Base-by-base conservation (phyloP, 37 sponge, comb jelly and placozoan genomes). In the Theonella swinhoei region DNA sequence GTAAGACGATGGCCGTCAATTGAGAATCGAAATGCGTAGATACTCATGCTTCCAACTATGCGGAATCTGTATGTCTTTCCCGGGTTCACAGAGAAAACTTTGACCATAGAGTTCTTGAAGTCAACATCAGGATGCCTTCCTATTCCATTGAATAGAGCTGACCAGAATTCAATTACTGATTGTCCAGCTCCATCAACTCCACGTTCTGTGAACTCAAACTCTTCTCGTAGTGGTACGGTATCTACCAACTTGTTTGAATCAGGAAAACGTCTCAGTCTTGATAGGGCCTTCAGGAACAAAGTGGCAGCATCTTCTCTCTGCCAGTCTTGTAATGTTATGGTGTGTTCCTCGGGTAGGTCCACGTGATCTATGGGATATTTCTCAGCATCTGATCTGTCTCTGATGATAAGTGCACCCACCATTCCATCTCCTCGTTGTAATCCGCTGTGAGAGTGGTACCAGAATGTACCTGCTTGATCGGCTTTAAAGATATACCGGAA, bases 381-480 rank as follows among this genome's bases (percentile, higher is more conserved):
- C 23, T 81, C 70, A 24, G 63, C 39, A 3, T 34, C 42, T 4
- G 29, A 23, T 1, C 39, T 32, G 8, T 79, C 68, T 65, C 32
- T 66, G 37, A 91, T 39, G 62, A 91, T 72, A 20, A 91, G 70
- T 31, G 84, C 83, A 33, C 92, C 92, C 47, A 72, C 82, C 39
- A 83, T 74, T 36, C 92, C 92, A 19, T 91, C 92, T n/a, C 87
- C 77, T 71, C 92, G 25, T 41, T 87, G 87, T 29, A 78, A 36
- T 19, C 80, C 84, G 41, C 75, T 83, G 64, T 91, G 92, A 42
- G 87, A 68, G 36, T 91, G 92, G 71, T 91, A 91, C 92, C 92
- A 91, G 75, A 80, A 75, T 11, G 92, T 91, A 3, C 92, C 91
- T 17, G 82, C 54, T 20, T 70, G 82, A 26, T 36, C 61, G 4